phyloP scores from a whole-genome alignment of 64 coral and sea anemone species.

The Acropora yongei region DNA sequence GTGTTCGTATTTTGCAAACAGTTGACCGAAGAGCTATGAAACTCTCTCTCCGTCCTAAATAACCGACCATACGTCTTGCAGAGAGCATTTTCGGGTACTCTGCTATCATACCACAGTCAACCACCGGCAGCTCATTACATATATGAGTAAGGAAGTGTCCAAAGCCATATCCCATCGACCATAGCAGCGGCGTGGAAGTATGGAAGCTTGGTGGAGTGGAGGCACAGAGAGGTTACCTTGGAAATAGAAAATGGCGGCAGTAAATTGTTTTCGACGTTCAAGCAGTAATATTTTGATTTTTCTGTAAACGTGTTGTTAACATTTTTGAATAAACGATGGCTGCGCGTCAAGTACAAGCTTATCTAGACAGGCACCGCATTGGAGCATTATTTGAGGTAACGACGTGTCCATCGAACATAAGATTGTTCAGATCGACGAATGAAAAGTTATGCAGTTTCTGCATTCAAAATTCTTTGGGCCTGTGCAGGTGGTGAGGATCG shows the following conservation, averaged over 20 bases:
- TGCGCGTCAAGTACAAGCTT: conserved; percentile 60
- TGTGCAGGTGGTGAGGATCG: no score
- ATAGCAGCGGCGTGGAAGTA: neutral
- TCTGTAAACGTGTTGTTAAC: neutral
- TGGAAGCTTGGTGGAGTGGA: conserved; percentile 5
- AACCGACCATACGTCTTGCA: conserved; percentile 49
- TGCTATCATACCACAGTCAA: neutral
- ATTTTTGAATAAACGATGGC: conserved; percentile 43
- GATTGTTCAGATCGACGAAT: neutral
- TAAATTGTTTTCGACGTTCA: neutral
- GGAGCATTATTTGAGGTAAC: conserved; percentile 81
- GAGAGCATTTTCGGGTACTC: conserved; percentile 66
- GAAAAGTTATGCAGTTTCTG: neutral
- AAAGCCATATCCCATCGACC: no score
- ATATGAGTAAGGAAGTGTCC: neutral
- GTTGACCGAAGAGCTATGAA: conserved; percentile 55
- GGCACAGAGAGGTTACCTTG: conserved; percentile 11
- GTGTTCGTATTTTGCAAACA: conserved; percentile 43
- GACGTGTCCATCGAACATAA: neutral
- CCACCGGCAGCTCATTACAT: neutral
- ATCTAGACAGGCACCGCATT: conserved; percentile 75
- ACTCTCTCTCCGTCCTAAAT: conserved; percentile 58
- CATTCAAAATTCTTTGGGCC: no score
- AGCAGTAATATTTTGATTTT: conserved; percentile 4
- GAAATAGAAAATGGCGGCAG: conserved; percentile 54